These are phyloP conservation scores for Quadriops clusia DNA, from an alignment of 2,888 invertebrate species.

Conservation along the genomic window DNA sequence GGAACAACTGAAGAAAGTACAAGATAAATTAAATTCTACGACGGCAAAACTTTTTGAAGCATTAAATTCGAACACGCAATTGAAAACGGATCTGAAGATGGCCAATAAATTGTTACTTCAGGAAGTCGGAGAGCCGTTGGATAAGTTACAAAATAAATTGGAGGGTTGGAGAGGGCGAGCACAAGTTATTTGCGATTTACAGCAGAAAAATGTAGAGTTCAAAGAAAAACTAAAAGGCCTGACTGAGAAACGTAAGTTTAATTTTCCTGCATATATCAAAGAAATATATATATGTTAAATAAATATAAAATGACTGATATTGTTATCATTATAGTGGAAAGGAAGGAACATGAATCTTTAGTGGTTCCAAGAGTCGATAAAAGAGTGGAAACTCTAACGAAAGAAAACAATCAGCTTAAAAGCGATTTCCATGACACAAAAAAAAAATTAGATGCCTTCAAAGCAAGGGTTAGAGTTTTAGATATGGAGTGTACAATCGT, in stretches of 20 bases:
- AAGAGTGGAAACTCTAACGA: constrained; percentile 43
- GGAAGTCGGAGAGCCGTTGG: constrained; percentile 63
- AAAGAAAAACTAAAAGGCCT: constrained; percentile 45
- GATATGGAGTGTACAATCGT: constrained; percentile 49
- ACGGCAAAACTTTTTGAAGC: constrained; percentile 55
- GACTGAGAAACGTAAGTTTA: constrained; percentile 22
- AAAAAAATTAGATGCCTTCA: constrained; percentile 52
- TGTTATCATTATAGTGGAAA: no score
- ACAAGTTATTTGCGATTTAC: constrained; percentile 58
- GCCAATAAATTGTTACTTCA: constrained; percentile 63
- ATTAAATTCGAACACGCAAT: constrained; percentile 53
- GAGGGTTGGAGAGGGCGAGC: constrained; percentile 67
- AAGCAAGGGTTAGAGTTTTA: constrained; percentile 55
- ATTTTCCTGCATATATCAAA: no score
- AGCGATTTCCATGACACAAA: constrained; percentile 46
- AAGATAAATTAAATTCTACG: constrained; percentile 46
- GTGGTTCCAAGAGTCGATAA: constrained; percentile 19
- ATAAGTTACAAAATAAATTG: constrained; percentile 47
- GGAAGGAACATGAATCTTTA: no score
- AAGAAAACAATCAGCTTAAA: constrained; percentile 45
- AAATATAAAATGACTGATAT: no score
- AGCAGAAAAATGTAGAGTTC: constrained; percentile 54
- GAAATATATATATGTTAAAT: no score
- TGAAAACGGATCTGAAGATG: constrained; percentile 59
- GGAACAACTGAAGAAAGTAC: constrained; percentile 45